These are phyloP conservation scores for Thamnaconus septentrionalis DNA, from an alignment of 2,113 vertebrate species.

Conservation along the genomic window DNA sequence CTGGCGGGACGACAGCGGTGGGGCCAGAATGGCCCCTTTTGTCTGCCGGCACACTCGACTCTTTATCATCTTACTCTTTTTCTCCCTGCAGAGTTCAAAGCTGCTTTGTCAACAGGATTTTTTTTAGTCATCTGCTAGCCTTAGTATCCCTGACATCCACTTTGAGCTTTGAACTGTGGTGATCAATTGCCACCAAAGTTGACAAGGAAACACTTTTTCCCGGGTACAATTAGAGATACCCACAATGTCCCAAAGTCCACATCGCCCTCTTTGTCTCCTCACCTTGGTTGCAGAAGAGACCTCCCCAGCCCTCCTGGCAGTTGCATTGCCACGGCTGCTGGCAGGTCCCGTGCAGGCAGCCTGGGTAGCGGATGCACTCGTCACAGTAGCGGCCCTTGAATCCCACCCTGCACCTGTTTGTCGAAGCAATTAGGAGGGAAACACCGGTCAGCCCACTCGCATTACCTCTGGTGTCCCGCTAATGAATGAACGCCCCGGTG, in stretches of 20 bases:
- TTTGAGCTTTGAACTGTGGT: no score
- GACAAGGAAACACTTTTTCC: no score
- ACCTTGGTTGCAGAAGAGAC: conserved; percentile 99
- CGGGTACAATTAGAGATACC: no score
- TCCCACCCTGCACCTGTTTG: conserved; percentile 92
- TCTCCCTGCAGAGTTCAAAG: background rate
- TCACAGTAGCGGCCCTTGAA: conserved; percentile 97
- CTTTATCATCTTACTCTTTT: conserved; percentile 8
- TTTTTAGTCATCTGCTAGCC: background rate
- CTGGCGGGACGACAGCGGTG: conserved; percentile 49
- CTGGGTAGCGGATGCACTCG: conserved; percentile 96
- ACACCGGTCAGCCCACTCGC: conserved; percentile 54
- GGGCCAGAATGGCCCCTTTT: conserved; percentile 39
- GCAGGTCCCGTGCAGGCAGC: conserved; percentile 96
- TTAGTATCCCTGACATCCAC: no score
- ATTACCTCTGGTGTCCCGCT: conserved; percentile 31
- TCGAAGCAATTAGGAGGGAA: conserved; percentile 38
- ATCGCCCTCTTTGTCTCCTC: conserved; percentile 48
- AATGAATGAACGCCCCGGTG: conserved; percentile 25
- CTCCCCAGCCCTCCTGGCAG: conserved; percentile 98
- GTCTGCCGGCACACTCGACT: conserved; percentile 22
- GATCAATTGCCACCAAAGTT: no score
- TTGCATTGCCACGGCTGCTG: conserved; percentile 98
- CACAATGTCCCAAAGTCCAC: background rate
- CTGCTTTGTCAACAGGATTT: background rate